Conservation (phyloP, 2,797 vertebrate species). For the Sebastes minor region DNA sequence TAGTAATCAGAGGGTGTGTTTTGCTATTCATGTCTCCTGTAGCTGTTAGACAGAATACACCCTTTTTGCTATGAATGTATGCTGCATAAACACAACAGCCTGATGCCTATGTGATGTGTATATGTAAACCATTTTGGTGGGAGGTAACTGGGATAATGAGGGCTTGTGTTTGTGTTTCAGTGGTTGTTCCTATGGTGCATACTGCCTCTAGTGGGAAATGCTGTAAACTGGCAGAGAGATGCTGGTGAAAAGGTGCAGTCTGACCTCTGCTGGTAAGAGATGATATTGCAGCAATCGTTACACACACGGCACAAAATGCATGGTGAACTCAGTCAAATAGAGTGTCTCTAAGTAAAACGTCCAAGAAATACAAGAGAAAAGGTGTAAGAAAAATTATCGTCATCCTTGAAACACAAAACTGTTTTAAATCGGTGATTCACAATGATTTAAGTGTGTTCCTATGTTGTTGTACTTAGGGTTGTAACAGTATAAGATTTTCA, state of each 20-base stretch:
- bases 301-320: not conserved
- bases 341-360: not conserved
- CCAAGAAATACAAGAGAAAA: not conserved
- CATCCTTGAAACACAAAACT: not conserved
- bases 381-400: fast-evolving
- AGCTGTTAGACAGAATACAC: slow-evolving; percentile 14
- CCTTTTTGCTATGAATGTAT: not conserved
- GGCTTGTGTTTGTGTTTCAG: slow-evolving; percentile 5
- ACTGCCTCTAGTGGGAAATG: slow-evolving; percentile 65
- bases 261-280: slow-evolving; percentile 71
- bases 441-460: not conserved
- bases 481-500: no score
- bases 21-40: slow-evolving; percentile 14
- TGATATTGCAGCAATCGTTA: slow-evolving; percentile 2
- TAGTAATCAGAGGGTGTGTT: slow-evolving; percentile 54
- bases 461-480: not conserved
- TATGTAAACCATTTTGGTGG: not conserved
- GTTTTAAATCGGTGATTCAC: not conserved
- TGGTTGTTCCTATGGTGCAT: slow-evolving; percentile 21
- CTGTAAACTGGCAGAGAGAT: not conserved
- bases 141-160: not conserved
- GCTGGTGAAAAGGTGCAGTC: slow-evolving; percentile 29
- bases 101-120: not conserved
- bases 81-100: not conserved
- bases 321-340: not conserved